Base-by-base conservation (phyloP, 2,888 invertebrate genomes). In the Ectemnius lituratus region DNA sequence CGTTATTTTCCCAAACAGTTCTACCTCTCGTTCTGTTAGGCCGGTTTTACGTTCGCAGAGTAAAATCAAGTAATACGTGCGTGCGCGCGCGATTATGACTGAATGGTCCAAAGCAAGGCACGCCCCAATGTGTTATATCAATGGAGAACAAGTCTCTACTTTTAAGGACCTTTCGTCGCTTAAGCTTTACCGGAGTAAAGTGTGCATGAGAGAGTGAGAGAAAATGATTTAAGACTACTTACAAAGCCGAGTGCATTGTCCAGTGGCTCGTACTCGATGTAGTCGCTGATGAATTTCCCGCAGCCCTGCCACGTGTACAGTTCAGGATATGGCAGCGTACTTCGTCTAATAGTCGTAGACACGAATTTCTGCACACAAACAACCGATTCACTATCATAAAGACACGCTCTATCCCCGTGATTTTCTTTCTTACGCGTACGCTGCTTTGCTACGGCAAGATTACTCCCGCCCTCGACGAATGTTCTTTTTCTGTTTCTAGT, bases 331-430 rank as follows among this genome's bases (percentile, higher is more conserved):
- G 95, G 93, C 70, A 97, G 92, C 78, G 94, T 94, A 14, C 96
- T 96, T 23, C 96, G 96, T 58, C 96, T 92, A 77, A 98, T 94
- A 2, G 96, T 94, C 5, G 96, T 96, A 82, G 96, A 96, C 56
- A 97, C 96, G 93, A 97, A 96, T 94, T 97, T 98, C 96, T 97
- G 89, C 47, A 89, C 75, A 37, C 37, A 37, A 37, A 37, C 37
- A 37, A 71, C 45, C 58, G 59, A 70, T 66, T 69, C 57, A 67
- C 16, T 66, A 49, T 20, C 67, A 46, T 49, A 64, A 59, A 71
- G 61, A 78, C 52, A 62, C 62, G 67, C 67, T 62, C 52, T 67
- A 70, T 67, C 67, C 72, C 66, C 62, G 65, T 49, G 69, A 71
- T 70, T 46, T 27, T 70, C 57, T 68, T 37, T 70, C 61, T 52